Evolutionary conservation across 2,888 invertebrate species (phyloP).

Genomic region (Trissolcus brochymenae): DNA sequence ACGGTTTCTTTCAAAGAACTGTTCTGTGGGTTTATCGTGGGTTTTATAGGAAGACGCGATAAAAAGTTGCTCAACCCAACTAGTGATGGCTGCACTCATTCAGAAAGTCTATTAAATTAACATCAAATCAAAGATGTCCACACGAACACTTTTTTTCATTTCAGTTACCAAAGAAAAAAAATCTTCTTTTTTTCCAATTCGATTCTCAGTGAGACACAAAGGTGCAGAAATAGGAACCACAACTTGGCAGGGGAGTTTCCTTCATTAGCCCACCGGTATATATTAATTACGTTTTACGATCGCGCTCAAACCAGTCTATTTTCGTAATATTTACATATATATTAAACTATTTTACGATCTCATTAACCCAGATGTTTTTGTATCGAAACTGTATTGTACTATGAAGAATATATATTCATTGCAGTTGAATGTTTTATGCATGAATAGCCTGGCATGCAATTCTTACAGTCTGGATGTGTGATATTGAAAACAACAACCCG

Average conservation of each 20-base stretch:
- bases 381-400: slow-evolving; percentile 27
- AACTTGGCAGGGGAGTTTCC: slow-evolving; percentile 30
- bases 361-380: slow-evolving; percentile 40
- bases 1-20: slow-evolving; percentile 35
- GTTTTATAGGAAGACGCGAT: slow-evolving; percentile 38
- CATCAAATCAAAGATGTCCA: neutral
- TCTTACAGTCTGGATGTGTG: slow-evolving; percentile 19
- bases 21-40: slow-evolving; percentile 43
- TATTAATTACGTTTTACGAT: slow-evolving; percentile 47
- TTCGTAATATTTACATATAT: slow-evolving; percentile 40
- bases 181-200: neutral
- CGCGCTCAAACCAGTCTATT: slow-evolving; percentile 12
- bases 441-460: slow-evolving; percentile 22
- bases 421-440: slow-evolving; percentile 38
- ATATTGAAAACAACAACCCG: slow-evolving; percentile 23
- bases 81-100: slow-evolving; percentile 32
- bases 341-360: slow-evolving; percentile 39
- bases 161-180: neutral
- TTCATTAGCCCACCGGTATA: slow-evolving; percentile 33
- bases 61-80: slow-evolving; percentile 36
- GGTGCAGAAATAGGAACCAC: neutral
- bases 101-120: slow-evolving; percentile 10
- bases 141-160: neutral
- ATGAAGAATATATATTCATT: slow-evolving; percentile 30
- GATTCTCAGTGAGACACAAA: neutral